These are phyloP conservation scores for Hyposoter didymator DNA, from an alignment of 2,888 invertebrate genomes.

Conservation along the genomic window DNA sequence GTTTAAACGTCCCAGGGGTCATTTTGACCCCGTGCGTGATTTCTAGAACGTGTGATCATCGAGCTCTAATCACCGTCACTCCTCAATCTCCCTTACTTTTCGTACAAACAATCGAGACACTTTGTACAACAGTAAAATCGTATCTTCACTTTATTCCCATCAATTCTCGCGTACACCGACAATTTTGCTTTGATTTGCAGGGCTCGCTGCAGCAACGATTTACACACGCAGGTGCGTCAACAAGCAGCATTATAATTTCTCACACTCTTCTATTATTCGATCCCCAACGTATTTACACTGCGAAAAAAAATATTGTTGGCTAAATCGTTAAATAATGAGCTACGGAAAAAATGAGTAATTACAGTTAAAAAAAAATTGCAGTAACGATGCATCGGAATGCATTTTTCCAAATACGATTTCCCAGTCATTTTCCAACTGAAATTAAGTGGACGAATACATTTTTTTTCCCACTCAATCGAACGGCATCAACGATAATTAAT, in stretches of 20 bases:
- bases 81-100: slow-evolving; percentile 46
- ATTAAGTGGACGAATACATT: not conserved
- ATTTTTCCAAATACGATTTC: not conserved
- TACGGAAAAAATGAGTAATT: not conserved
- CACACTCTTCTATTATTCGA: not conserved
- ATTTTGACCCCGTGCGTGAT: too few relatives aligned
- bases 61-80: slow-evolving; percentile 54
- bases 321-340: not conserved
- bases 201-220: slow-evolving; percentile 37
- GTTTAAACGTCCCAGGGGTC: too few relatives aligned
- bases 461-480: not conserved
- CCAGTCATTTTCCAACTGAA: not conserved
- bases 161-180: slow-evolving; percentile 37
- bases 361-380: not conserved
- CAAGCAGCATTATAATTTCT: slow-evolving; percentile 16
- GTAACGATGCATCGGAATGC: not conserved
- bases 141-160: slow-evolving; percentile 58
- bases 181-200: slow-evolving; percentile 41
- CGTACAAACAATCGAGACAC: slow-evolving; percentile 7
- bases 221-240: slow-evolving; percentile 64
- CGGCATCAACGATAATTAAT: not conserved
- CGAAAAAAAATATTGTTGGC: not conserved
- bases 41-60: too few relatives aligned
- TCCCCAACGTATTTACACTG: not conserved
- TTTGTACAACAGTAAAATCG: slow-evolving; percentile 20